Evolutionary conservation across 1,140 invertebrate genomes (phyloP).

Genomic region (Pogonomyrmex californicus): DNA sequence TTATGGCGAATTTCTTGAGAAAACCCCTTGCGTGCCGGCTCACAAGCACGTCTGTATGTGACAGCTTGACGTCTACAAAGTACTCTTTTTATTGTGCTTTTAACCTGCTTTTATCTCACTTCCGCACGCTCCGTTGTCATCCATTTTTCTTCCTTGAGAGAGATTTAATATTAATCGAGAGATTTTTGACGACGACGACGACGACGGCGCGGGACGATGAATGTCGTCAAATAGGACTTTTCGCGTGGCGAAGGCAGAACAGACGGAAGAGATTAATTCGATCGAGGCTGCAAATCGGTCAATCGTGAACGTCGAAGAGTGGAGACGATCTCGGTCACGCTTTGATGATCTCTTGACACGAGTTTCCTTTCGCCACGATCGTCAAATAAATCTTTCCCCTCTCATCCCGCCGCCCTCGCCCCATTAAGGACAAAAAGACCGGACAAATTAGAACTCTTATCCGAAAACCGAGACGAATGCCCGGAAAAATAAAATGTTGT

Average conservation of each 20-base stretch:
- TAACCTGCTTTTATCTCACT: slow-evolving; percentile 30
- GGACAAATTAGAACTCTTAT: slow-evolving; percentile 75
- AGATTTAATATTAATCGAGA: slow-evolving; percentile 76
- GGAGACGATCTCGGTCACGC: slow-evolving; percentile 72
- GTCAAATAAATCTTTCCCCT: slow-evolving; percentile 36
- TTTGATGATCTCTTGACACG: slow-evolving; percentile 77
- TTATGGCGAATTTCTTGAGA: slow-evolving; percentile 68
- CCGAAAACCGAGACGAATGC: slow-evolving; percentile 74
- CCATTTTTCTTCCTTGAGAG: slow-evolving; percentile 31
- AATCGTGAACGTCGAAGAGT: slow-evolving; percentile 28
- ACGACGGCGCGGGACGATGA: slow-evolving; percentile 4
- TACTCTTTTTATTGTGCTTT: slow-evolving; percentile 60
- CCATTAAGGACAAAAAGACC: slow-evolving; percentile 68
- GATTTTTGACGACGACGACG: slow-evolving; percentile 52
- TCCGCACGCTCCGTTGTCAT: not conserved
- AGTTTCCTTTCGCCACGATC: slow-evolving; percentile 72
- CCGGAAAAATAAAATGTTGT: slow-evolving; percentile 37
- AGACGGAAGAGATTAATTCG: slow-evolving; percentile 26
- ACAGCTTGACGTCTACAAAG: slow-evolving; percentile 74
- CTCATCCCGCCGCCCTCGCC: slow-evolving; percentile 10
- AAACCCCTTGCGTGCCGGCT: slow-evolving; percentile 46
- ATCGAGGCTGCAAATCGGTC: slow-evolving; percentile 56
- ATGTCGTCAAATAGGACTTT: slow-evolving; percentile 23
- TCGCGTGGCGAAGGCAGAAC: not conserved
- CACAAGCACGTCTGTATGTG: slow-evolving; percentile 58